These are phyloP conservation scores for Tenthredo amoena DNA, from an alignment of 2,888 invertebrate species.

Conservation along the genomic window DNA sequence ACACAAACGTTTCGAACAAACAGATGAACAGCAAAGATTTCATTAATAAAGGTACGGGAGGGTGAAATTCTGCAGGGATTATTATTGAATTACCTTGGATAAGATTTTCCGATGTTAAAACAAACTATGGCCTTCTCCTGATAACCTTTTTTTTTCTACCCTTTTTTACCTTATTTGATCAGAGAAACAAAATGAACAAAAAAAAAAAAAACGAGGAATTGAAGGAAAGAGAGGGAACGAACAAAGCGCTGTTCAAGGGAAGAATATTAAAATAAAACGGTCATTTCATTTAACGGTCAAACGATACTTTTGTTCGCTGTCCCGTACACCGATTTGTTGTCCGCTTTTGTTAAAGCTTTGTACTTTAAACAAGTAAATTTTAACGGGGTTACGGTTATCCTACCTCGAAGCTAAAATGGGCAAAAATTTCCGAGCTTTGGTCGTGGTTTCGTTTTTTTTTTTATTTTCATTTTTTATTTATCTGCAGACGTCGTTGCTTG, in stretches of 20 bases:
- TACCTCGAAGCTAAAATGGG: not conserved
- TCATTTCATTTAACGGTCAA: slow-evolving; percentile 15
- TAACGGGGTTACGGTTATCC: not conserved
- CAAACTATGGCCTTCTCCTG: not conserved
- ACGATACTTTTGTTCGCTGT: slow-evolving; percentile 20
- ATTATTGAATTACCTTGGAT: slow-evolving; percentile 26
- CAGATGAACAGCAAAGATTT: slow-evolving; percentile 30
- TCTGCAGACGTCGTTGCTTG: not conserved
- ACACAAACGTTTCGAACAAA: slow-evolving; percentile 27
- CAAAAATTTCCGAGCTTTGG: slow-evolving; percentile 27
- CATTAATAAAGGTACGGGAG: not conserved
- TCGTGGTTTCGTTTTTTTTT: not conserved
- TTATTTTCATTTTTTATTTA: not conserved
- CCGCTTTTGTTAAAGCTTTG: slow-evolving; percentile 12
- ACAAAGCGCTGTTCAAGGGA: not conserved
- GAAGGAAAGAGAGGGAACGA: not conserved
- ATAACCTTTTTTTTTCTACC: not conserved
- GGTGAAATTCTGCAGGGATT: slow-evolving; percentile 17
- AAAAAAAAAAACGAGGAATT: not conserved
- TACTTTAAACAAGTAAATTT: not conserved
- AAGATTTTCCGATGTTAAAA: not conserved
- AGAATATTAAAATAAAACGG: slow-evolving; percentile 11
- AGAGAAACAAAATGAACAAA: not conserved
- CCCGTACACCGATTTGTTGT: not conserved
- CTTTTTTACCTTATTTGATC: not conserved